Conservation (phyloP, 2,113 vertebrate species). For the Rhagologus leucostigma region DNA sequence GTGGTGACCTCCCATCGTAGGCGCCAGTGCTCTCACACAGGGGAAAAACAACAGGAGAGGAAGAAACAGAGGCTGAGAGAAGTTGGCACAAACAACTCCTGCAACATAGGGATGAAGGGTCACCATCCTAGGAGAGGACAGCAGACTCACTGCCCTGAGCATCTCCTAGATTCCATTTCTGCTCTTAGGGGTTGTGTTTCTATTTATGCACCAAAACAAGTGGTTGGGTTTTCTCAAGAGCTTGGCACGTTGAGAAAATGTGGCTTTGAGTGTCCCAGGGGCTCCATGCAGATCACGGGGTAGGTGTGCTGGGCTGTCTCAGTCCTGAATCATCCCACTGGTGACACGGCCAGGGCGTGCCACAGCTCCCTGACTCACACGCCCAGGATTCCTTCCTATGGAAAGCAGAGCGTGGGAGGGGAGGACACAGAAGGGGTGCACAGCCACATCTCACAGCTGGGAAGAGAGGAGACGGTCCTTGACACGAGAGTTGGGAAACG, state of each 20-base stretch:
- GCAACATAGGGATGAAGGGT: neutral
- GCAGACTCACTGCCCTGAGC: neutral
- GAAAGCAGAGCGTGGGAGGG: conserved; percentile 47
- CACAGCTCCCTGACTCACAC: conserved; percentile 33
- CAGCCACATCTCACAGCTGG: conserved; percentile 8
- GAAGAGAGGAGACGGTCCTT: neutral
- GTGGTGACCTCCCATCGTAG: neutral
- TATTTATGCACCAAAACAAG: neutral
- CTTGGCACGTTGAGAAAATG: neutral
- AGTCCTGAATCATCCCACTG: neutral
- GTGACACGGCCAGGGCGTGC: neutral
- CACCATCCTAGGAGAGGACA: neutral
- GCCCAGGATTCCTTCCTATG: conserved; percentile 22
- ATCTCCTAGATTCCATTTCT: neutral
- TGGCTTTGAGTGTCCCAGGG: neutral
- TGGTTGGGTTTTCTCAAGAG: neutral
- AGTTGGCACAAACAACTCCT: neutral
- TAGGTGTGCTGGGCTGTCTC: conserved; percentile 30
- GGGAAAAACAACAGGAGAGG: neutral
- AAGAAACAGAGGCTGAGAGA: neutral
- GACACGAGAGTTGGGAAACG: conserved; percentile 7
- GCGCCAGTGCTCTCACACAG: neutral
- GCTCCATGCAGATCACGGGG: neutral
- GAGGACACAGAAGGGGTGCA: neutral
- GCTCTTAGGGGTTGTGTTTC: neutral